Base-by-base conservation (phyloP, 2,888 invertebrate species). In the Coenonympha glycerion region DNA sequence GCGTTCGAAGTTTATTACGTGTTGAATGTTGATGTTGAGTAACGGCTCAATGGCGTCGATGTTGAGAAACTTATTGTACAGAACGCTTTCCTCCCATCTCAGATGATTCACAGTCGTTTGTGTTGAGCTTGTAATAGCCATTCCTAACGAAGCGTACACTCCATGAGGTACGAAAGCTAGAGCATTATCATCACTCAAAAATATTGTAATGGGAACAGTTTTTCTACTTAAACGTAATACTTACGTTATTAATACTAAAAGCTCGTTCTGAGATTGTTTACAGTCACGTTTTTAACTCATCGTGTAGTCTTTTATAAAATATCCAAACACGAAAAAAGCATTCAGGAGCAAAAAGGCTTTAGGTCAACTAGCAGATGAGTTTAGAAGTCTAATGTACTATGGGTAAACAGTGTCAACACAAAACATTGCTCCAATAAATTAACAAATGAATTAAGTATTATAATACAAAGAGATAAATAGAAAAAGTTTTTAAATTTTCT, bases 51-150 rank as follows among this genome's bases (percentile, higher is more conserved):
- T 47, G 51, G 48, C 40, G 40, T 30, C 41, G 45, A 45, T 52
- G 55, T 60, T 61, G 56, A 61, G 65, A 60, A 60, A 64, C 55
- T 60, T 63, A 56, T 56, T 60, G 60, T 66, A 66, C 65, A 64
- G 68, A 69, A 53, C 49, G 53, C 52, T 56, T 58, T 60, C 53
- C 59, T 56, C 44, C 57, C 47, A 58, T 53, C 49, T 54, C 42
- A 54, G 65, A 65, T 73, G 68, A 70, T 59, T 71, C 71, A 72
- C 56, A 55, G 52, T 26, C 8, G 46, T 24, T 28, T 28, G 39
- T 24, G 21, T 36, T 33, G 15, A 15, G 28, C 34, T 22, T 31
- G 34, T 34, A 24, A 45, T 45, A 30, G 34, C 24, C 21, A 22
- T 45, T 45, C 30, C 31, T 44, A 28, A 47, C 30, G 37, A 37